Evolutionary conservation across 2,113 vertebrate genomes (phyloP), one percentile per base, ranked within the genome.

Genomic region (Oncorhynchus gorbuscha): DNA sequence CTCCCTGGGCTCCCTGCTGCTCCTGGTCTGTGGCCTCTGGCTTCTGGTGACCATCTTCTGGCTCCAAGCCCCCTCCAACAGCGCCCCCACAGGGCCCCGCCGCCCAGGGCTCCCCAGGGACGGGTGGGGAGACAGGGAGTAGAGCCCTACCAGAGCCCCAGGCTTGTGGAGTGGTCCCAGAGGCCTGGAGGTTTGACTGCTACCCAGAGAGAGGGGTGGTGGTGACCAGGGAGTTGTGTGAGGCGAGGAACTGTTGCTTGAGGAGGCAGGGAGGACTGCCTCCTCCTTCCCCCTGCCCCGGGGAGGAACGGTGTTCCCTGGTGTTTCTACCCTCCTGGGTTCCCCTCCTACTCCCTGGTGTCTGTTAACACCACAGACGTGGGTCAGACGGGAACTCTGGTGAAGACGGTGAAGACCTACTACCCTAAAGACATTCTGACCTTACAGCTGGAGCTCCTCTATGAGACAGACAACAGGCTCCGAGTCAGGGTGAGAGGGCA

Each of bases 171-270:
- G 32, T 84, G 1, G 83, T 93, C 18, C 87, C 94, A 0, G 91
- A 94, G 75, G 82, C 81, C 18, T 91, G 85, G 73, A 92, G 95
- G 85, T 96, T 97, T 20, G 95, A 97, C 81, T 97, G 96, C 83
- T 97, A 95, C 87, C 96, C 96, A 0, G 96, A 97, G 80, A 87
- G 84, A 69, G 81, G 0, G 0, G 85, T 83, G 48, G 91, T 96
- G 51, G 95, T 97, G 75, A 96, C 95, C 0, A 91, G 66, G 81
- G 92, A 95, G 64, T 55, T 96, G 76, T 97, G 96, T 0, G 91
- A 95, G 73, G 90, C 89, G 4, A 90, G 96, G 39, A 95, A 94
- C 1, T 97, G 96, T 80, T 97, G 96, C 82, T 97, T 95, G n/a
- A n/a, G n/a, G n/a, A n/a, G n/a, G n/a, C n/a, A n/a, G n/a, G n/a